Evolutionary conservation across 2,888 invertebrate species (phyloP).

Genomic region (Diadegma fenestrale): DNA sequence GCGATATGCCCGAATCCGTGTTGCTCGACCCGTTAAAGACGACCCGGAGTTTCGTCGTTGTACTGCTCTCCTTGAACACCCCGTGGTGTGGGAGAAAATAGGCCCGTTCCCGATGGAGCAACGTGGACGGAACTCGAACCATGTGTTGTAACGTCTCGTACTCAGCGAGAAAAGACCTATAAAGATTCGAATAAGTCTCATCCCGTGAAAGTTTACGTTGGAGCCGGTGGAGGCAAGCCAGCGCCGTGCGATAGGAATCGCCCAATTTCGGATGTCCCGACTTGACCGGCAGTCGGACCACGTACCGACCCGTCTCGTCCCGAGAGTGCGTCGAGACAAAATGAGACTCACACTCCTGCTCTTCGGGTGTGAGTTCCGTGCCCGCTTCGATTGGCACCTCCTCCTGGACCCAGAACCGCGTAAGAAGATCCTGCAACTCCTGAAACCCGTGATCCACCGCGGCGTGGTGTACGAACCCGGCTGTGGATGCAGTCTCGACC

Average conservation of each 20-base stretch:
- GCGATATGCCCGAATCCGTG: too few relatives aligned
- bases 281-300: slow-evolving; percentile 29
- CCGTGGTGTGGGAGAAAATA: slow-evolving; percentile 35
- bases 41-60: too few relatives aligned
- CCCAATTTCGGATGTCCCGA: slow-evolving; percentile 15
- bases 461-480: too few relatives aligned
- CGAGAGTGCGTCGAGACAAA: slow-evolving; percentile 33
- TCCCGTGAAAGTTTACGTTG: slow-evolving; percentile 26
- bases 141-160: slow-evolving; percentile 33
- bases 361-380: slow-evolving; percentile 5
- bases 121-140: not conserved
- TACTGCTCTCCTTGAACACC: too few relatives aligned
- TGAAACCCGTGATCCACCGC: slow-evolving; percentile 28
- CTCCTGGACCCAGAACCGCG: slow-evolving; percentile 50
- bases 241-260: not conserved
- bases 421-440: slow-evolving; percentile 31
- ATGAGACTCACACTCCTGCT: slow-evolving; percentile 47
- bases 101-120: not conserved
- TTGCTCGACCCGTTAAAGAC: too few relatives aligned
- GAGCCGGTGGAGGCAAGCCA: slow-evolving; percentile 18
- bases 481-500: too few relatives aligned
- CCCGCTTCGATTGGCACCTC: not conserved
- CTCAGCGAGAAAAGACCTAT: slow-evolving; percentile 34
- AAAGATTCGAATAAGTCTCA: not conserved
- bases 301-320: slow-evolving; percentile 15